Evolutionary conservation across 2,113 vertebrate species (phyloP).

Genomic region (Madoqua kirkii): DNA sequence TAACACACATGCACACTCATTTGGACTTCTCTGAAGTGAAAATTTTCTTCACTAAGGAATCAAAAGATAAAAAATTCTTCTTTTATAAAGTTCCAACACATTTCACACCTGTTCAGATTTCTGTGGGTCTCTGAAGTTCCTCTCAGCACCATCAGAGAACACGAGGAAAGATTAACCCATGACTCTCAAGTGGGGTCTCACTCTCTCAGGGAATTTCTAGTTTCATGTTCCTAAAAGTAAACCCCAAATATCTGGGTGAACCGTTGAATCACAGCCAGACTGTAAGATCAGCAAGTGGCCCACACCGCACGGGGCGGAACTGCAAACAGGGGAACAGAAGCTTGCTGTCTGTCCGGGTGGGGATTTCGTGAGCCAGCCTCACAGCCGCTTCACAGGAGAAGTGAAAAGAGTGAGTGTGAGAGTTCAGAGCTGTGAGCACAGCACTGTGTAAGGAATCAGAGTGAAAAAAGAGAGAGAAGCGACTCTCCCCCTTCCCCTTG

Average conservation of each 20-base stretch:
- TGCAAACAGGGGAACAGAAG: constrained; percentile 55
- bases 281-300: neutral
- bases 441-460: constrained; percentile 65
- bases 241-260: constrained; percentile 34
- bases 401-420: constrained; percentile 59
- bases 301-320: neutral
- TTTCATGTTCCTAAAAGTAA: constrained; percentile 39
- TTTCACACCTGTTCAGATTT: neutral
- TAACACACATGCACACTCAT: neutral
- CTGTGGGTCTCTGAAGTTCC: neutral
- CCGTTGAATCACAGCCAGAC: neutral
- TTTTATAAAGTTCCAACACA: neutral
- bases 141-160: neutral
- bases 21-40: neutral
- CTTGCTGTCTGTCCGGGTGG: constrained; percentile 1
- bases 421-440: constrained; percentile 52
- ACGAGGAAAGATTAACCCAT: neutral
- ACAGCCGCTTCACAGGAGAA: constrained; percentile 48
- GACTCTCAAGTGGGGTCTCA: neutral
- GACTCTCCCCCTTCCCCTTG: neutral
- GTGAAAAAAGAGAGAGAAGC: constrained; percentile 64
- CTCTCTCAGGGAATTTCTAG: neutral
- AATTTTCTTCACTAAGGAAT: neutral
- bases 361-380: constrained; percentile 56
- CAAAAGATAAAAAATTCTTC: neutral